These are phyloP conservation scores for Alexandromys fortis DNA, from an alignment of 2,113 vertebrate species.

Conservation along the genomic window DNA sequence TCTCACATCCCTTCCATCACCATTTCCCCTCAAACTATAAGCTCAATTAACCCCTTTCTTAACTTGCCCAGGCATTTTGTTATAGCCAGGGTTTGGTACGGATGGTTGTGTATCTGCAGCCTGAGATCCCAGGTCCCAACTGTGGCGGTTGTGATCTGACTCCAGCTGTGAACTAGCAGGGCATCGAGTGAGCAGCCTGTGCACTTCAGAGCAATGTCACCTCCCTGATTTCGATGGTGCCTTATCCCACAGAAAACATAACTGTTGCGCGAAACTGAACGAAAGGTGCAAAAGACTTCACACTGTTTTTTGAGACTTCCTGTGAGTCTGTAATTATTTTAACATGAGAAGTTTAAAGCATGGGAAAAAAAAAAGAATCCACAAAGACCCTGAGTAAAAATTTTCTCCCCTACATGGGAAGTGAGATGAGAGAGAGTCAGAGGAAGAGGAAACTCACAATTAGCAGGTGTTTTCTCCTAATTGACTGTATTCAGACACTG, in stretches of 20 bases:
- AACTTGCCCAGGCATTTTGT: neutral
- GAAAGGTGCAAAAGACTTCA: neutral
- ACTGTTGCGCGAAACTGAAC: neutral
- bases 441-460: neutral
- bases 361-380: neutral
- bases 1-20: neutral
- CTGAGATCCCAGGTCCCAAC: no score
- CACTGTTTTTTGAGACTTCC: neutral
- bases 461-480: neutral
- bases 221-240: neutral
- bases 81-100: neutral
- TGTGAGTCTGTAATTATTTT: conserved; percentile 29
- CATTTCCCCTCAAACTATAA: neutral
- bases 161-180: no score
- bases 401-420: neutral
- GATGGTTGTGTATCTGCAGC: neutral
- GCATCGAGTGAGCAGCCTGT: no score
- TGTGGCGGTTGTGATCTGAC: neutral
- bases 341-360: neutral
- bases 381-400: neutral
- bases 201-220: neutral
- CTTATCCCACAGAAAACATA: neutral
- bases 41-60: neutral
- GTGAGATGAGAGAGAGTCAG: neutral
- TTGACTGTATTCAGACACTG: neutral